These are phyloP conservation scores for Leucozona laternaria DNA, from an alignment of 2,888 invertebrate species.

Conservation along the genomic window DNA sequence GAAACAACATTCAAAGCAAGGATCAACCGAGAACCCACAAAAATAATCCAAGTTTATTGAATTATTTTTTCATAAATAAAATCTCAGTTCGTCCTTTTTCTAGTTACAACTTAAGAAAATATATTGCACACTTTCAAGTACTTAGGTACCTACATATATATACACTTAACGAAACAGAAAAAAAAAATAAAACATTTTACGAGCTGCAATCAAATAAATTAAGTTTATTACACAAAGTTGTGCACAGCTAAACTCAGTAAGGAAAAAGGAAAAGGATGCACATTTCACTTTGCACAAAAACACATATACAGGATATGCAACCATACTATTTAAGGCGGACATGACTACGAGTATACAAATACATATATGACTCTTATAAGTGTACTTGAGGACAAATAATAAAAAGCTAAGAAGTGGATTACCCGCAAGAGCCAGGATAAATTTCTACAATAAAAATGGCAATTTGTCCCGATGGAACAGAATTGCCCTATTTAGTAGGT, in stretches of 20 bases:
- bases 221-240: slow-evolving; percentile 69
- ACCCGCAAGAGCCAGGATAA: slow-evolving; percentile 60
- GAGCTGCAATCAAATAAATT: slow-evolving; percentile 74
- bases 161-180: slow-evolving; percentile 43
- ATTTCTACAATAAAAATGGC: slow-evolving; percentile 72
- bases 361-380: slow-evolving; percentile 22
- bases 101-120: slow-evolving; percentile 37
- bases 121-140: slow-evolving; percentile 61
- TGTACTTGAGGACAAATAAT: slow-evolving; percentile 68
- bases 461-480: slow-evolving; percentile 73
- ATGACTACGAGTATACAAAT: slow-evolving; percentile 36
- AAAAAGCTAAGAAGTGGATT: slow-evolving; percentile 72
- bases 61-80: slow-evolving; percentile 63
- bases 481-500: slow-evolving; percentile 56
- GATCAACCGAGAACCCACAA: background rate
- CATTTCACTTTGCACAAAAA: slow-evolving; percentile 24
- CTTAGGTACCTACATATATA: background rate
- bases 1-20: background rate
- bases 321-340: slow-evolving; percentile 19
- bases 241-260: slow-evolving; percentile 23
- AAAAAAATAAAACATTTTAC: slow-evolving; percentile 45
- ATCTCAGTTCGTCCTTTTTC: slow-evolving; percentile 38
- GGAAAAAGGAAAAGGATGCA: slow-evolving; percentile 39
- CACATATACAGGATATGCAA: slow-evolving; percentile 16
- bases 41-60: slow-evolving; percentile 52